These are phyloP conservation scores for Leucopsar rothschildi DNA, from an alignment of 2,113 vertebrate species.

Conservation along the genomic window DNA sequence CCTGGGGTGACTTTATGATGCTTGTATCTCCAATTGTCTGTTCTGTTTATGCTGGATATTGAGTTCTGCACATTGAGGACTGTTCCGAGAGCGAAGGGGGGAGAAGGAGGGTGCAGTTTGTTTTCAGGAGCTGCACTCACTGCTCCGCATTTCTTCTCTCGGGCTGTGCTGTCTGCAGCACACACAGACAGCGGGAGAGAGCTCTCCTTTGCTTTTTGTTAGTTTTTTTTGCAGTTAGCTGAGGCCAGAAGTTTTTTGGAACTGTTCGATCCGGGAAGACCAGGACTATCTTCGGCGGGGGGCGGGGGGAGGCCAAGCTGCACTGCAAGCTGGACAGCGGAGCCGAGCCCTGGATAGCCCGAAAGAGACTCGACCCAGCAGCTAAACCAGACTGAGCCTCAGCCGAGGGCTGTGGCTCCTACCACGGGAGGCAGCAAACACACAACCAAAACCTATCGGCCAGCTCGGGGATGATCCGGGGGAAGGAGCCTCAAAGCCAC, in stretches of 20 bases:
- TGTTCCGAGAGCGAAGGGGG: fast-evolving
- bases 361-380: background rate
- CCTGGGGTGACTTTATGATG: background rate
- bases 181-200: background rate
- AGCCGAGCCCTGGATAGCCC: no score
- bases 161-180: background rate
- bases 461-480: background rate
- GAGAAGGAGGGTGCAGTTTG: background rate
- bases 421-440: background rate
- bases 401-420: background rate
- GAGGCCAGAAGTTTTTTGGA: background rate
- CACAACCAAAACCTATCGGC: background rate
- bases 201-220: background rate
- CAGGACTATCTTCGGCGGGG: background rate
- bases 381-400: background rate
- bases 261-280: background rate
- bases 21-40: no score
- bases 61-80: background rate
- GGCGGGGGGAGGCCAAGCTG: background rate
- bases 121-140: background rate
- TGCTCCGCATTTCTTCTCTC: background rate
- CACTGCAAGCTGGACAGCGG: background rate
- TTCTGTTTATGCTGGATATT: background rate
- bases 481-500: background rate
- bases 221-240: background rate